Base-by-base conservation (phyloP, 2,797 vertebrate genomes). In the Anas flavirostris region DNA sequence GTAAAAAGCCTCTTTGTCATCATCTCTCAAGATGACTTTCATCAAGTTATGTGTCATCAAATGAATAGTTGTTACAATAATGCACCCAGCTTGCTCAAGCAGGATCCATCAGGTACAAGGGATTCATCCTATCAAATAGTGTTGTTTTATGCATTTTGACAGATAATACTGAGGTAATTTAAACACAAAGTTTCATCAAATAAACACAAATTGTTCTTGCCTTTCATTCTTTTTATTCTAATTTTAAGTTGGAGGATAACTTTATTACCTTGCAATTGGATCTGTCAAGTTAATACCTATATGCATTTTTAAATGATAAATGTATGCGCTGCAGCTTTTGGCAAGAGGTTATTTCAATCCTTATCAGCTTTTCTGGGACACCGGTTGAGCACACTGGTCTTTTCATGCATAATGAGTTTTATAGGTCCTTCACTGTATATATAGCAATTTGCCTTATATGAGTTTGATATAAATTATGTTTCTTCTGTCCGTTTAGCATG, bases 101-200 rank as follows among this genome's bases (percentile, higher is more conserved):
- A 80, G 67, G 60, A 39, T 79, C 50, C 35, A 39, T 82, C 55
- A 25, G 19, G 10, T 69, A 22, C 7, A 21, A 79, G 64, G 22
- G 31, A 84, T 90, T 81, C 1, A 0, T 67, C 64, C 39, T 64
- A 33, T 91, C 94, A 95, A 77, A 22, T 17, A 33, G 2, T 79
- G 46, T 2, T 37, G 12, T 7, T 93, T 91, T 73, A 84, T 90
- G 72, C 58, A 41, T 88, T 82, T 91, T 73, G 88, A 87, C 52
- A 89, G 80, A 86, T 52, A 93, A 56, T 75, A 75, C 41, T 22
- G 26, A 79, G 28, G 33, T 95, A 84, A 95, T 94, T 91, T 80
- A 81, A 93, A 77, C 25, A 63, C 28, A 56, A 0, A 3, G 2
- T 72, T 91, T 60, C 62, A 59, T 28, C 82, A 94, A 91, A 87